Evolutionary conservation across 2,113 vertebrate genomes (phyloP).

Genomic region (Bambusicola thoracicus): DNA sequence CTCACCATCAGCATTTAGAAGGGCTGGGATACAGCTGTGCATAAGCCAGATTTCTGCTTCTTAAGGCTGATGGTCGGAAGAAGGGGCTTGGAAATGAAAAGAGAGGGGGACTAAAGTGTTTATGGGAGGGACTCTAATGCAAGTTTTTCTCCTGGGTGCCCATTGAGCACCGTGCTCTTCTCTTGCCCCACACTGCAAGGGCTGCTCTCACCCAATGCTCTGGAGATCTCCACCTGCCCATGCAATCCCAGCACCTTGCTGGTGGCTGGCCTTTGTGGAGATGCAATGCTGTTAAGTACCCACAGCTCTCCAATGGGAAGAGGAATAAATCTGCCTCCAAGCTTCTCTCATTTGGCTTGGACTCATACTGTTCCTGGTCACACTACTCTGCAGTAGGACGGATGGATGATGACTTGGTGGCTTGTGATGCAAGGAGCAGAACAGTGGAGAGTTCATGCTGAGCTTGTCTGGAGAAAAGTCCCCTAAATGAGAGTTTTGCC

Average conservation of each 20-base stretch:
- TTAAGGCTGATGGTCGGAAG: not conserved
- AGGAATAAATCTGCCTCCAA: conserved; percentile 61
- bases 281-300: not conserved
- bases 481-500: not conserved
- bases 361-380: not conserved
- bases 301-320: not conserved
- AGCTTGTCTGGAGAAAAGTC: not conserved
- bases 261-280: not conserved
- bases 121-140: not conserved
- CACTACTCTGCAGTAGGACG: not conserved
- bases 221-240: not conserved
- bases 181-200: not conserved
- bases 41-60: not conserved
- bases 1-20: not conserved
- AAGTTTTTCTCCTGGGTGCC: not conserved
- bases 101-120: not conserved
- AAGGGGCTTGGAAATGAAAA: not conserved
- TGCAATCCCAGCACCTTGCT: not conserved
- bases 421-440: not conserved
- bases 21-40: not conserved
- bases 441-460: not conserved
- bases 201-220: not conserved
- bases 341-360: not conserved
- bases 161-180: not conserved
- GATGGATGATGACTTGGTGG: not conserved